A percentile compares a stretch with the other conserved stretches of the same genome.
These are phyloP conservation scores for Cariama cristata DNA, from an alignment of 2,113 vertebrate species.

Conservation along the genomic window DNA sequence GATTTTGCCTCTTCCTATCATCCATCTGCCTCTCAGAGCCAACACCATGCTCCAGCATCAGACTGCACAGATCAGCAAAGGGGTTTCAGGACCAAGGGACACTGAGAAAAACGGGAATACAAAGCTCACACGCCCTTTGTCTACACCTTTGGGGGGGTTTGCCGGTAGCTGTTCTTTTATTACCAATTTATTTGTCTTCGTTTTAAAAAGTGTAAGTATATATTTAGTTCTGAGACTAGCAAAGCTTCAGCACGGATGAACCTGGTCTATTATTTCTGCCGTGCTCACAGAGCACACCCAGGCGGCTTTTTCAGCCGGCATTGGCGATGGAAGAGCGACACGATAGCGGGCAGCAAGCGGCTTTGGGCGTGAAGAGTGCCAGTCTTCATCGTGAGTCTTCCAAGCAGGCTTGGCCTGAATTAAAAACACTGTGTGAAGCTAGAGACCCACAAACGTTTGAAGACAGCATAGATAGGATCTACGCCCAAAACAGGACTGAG, in stretches of 20 bases:
- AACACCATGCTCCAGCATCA: not conserved
- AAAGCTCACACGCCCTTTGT: not conserved
- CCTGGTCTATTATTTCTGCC: not conserved
- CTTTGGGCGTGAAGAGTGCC: not conserved
- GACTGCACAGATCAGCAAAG: not conserved
- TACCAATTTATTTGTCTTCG: accelerated
- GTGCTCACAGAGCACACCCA: not conserved
- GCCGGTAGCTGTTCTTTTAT: not conserved
- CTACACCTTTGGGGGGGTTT: not conserved
- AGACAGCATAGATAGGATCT: accelerated
- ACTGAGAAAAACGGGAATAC: not conserved
- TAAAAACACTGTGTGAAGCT: not conserved
- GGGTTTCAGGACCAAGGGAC: not conserved
- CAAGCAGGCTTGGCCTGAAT: not conserved
- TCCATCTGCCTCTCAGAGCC: not conserved
- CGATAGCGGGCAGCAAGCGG: not conserved
- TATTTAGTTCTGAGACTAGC: not conserved
- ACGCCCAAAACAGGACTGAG: not conserved
- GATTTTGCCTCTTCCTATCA: not conserved
- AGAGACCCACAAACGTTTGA: not conserved
- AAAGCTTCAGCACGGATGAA: accelerated
- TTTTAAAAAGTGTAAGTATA: accelerated
- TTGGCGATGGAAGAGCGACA: not conserved
- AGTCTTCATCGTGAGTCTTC: accelerated
- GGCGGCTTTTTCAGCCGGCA: not conserved